phyloP scores from a whole-genome alignment of 2,797 vertebrate genomes.

The Alca torda region DNA sequence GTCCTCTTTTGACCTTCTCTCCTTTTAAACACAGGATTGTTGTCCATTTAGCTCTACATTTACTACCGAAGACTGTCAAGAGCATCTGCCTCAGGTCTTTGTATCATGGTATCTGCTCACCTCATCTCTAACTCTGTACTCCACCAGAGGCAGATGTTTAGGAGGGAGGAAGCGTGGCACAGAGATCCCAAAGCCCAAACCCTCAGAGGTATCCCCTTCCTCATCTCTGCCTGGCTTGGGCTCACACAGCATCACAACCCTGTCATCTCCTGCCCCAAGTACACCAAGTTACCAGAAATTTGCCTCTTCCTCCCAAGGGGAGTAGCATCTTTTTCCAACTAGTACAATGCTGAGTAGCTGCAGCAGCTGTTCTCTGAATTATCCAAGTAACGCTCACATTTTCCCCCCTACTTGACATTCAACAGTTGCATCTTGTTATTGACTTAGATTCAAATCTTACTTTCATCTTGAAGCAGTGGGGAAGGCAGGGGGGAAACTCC shows the following conservation, averaged over 20 bases:
- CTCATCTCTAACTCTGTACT: background rate
- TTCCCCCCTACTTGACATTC: background rate
- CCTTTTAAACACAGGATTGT: background rate
- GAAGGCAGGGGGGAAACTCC: background rate
- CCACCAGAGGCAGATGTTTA: background rate
- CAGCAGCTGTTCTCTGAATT: conserved; percentile 36
- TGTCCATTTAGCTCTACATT: background rate
- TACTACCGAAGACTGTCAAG: background rate
- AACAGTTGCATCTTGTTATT: conserved; percentile 9
- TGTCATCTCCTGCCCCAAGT: background rate
- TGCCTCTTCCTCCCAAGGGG: background rate
- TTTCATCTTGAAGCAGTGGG: background rate
- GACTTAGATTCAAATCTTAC: background rate
- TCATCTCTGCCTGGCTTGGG: background rate
- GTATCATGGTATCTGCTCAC: background rate
- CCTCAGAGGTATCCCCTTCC: background rate
- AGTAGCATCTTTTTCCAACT: background rate
- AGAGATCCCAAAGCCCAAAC: background rate
- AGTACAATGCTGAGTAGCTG: background rate
- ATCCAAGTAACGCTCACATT: background rate
- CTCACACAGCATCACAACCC: background rate
- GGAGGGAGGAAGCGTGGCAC: background rate
- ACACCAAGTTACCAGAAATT: background rate
- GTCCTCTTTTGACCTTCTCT: background rate
- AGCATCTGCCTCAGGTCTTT: background rate